phyloP scores from a whole-genome alignment of 2,797 vertebrate species.

The Nannoperca australis region DNA sequence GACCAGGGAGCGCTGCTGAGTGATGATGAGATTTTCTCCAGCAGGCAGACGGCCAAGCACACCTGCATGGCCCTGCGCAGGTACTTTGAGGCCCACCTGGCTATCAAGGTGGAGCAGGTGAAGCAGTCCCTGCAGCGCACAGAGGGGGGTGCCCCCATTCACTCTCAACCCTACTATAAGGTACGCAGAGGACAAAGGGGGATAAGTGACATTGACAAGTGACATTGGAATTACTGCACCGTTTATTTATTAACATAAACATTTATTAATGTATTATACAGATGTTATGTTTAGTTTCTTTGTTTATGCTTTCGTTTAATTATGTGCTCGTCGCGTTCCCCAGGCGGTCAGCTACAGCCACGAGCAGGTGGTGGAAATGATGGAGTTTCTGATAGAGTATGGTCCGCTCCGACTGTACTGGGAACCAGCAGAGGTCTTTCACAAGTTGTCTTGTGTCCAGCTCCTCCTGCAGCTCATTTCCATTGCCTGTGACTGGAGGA shows the following conservation, averaged over 20 bases:
- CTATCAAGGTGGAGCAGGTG: slow-evolving; percentile 98
- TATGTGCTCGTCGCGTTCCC: slow-evolving; percentile 10
- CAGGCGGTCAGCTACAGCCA: slow-evolving; percentile 97
- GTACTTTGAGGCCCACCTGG: slow-evolving; percentile 98
- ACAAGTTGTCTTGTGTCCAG: slow-evolving; percentile 96
- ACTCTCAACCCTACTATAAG: slow-evolving; percentile 98
- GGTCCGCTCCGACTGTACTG: slow-evolving; percentile 95
- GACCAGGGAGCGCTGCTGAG: slow-evolving; percentile 96
- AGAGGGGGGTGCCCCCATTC: slow-evolving; percentile 95
- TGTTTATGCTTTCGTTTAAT: not conserved
- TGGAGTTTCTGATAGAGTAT: slow-evolving; percentile 98
- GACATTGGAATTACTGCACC: not conserved
- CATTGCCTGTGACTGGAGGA: slow-evolving; percentile 99
- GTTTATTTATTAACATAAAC: not conserved
- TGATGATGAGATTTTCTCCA: slow-evolving; percentile 99
- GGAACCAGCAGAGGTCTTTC: slow-evolving; percentile 98
- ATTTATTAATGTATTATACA: not conserved
- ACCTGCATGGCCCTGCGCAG: slow-evolving; percentile 98
- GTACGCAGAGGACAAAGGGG: slow-evolving; percentile 73
- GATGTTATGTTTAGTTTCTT: not conserved
- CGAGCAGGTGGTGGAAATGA: slow-evolving; percentile 99
- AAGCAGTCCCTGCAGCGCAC: slow-evolving; percentile 98
- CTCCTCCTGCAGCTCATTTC: slow-evolving; percentile 98
- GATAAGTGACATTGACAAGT: not conserved
- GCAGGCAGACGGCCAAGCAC: slow-evolving; percentile 98